Conservation (phyloP, 92 coral and sea anemone species). For the Porites divaricata region DNA sequence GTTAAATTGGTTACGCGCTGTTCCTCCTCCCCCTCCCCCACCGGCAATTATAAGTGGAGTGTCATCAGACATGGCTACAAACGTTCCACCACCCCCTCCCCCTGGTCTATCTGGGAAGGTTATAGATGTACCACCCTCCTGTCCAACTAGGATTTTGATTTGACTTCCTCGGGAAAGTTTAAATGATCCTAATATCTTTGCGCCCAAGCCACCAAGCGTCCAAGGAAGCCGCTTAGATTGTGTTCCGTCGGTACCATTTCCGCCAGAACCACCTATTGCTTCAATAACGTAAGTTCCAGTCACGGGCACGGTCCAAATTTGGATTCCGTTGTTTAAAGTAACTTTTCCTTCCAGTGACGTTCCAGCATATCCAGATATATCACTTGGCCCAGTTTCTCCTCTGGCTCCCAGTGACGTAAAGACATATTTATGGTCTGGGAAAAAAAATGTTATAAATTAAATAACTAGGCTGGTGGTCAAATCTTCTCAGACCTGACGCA, state of each 20-base stretch:
- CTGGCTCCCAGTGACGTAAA: slow-evolving; percentile 76
- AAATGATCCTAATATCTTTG: slow-evolving; percentile 75
- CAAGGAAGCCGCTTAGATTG: neutral
- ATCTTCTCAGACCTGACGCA: neutral
- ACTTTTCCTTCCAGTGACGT: slow-evolving; percentile 75
- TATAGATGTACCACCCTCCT: slow-evolving; percentile 47
- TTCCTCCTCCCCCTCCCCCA: slow-evolving; percentile 94
- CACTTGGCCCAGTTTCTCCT: slow-evolving; percentile 71
- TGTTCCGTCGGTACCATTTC: slow-evolving; percentile 56
- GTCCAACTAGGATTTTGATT: slow-evolving; percentile 85
- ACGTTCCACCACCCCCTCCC: slow-evolving; percentile 96
- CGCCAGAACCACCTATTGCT: slow-evolving; percentile 87
- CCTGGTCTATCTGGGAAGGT: slow-evolving; percentile 52
- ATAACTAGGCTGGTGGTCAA: neutral
- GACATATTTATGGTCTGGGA: neutral
- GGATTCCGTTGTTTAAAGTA: slow-evolving; percentile 69
- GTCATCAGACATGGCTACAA: slow-evolving; percentile 56
- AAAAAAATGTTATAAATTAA: neutral
- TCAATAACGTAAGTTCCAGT: slow-evolving; percentile 83
- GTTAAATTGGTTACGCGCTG: neutral
- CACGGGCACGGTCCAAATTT: slow-evolving; percentile 86
- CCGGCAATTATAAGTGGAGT: slow-evolving; percentile 82
- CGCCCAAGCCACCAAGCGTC: slow-evolving; percentile 89
- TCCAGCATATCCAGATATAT: slow-evolving; percentile 57
- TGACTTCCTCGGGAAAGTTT: slow-evolving; percentile 19